These are phyloP conservation scores for Drosophila saltans DNA, from an alignment of 1,140 invertebrate species.

Conservation along the genomic window DNA sequence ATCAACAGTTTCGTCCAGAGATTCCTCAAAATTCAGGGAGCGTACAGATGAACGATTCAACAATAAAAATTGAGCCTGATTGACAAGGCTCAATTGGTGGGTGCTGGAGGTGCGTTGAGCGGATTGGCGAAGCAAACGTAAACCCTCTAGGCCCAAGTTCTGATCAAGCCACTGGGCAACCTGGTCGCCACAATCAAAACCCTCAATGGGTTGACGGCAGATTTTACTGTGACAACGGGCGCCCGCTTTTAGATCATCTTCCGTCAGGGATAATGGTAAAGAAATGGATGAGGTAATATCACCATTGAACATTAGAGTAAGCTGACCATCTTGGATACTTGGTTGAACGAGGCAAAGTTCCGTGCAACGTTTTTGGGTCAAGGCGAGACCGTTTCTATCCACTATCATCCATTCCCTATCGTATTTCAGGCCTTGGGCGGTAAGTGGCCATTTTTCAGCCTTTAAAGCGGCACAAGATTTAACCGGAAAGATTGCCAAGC, in stretches of 20 bases:
- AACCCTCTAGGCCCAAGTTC: conserved; percentile 86
- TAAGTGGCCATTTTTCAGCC: conserved; percentile 89
- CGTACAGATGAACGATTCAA: conserved; percentile 90
- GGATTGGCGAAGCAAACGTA: conserved; percentile 89
- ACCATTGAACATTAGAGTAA: conserved; percentile 87
- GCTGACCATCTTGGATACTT: conserved; percentile 84
- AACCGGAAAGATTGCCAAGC: conserved; percentile 95
- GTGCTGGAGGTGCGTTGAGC: conserved; percentile 49
- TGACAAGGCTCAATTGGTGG: conserved; percentile 87
- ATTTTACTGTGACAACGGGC: conserved; percentile 90
- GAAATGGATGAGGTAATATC: conserved; percentile 8
- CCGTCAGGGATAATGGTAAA: conserved; percentile 43
- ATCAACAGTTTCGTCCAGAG: conserved; percentile 85
- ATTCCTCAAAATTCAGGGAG: conserved; percentile 86
- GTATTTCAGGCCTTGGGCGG: conserved; percentile 90
- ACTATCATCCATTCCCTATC: conserved; percentile 97
- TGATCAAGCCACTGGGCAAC: conserved; percentile 90
- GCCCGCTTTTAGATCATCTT: conserved; percentile 32
- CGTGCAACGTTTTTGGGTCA: conserved; percentile 94
- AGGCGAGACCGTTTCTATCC: conserved; percentile 88
- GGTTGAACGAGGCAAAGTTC: conserved; percentile 93
- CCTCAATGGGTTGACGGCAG: conserved; percentile 92
- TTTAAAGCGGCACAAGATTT: conserved; percentile 95
- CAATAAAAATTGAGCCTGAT: conserved; percentile 94
- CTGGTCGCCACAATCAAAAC: conserved; percentile 92